Evolutionary conservation across 2,797 vertebrate species (phyloP).

Genomic region (Eulemur coronatus): DNA sequence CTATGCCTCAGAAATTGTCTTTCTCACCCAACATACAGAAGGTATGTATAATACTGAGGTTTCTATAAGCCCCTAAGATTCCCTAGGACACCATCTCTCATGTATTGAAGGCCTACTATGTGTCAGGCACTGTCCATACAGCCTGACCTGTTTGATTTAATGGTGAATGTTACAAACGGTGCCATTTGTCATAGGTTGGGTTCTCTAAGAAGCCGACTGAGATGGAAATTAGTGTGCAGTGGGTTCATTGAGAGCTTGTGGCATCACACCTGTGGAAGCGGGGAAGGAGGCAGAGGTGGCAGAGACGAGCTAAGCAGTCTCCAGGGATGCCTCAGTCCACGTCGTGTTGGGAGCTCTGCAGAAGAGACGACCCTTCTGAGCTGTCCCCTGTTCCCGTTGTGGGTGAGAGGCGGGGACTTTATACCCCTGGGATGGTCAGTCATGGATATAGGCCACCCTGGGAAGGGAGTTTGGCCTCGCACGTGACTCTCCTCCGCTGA

Average conservation of each 20-base stretch:
- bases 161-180: neutral
- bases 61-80: neutral
- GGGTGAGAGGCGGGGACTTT: neutral
- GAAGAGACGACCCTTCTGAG: neutral
- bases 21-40: neutral
- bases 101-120: neutral
- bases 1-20: neutral
- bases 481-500: neutral
- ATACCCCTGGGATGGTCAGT: neutral
- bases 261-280: neutral
- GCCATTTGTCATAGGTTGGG: neutral
- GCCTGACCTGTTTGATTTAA: neutral
- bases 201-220: neutral
- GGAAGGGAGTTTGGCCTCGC: neutral
- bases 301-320: neutral
- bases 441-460: neutral
- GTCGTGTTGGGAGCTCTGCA: neutral
- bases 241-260: neutral
- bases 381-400: neutral
- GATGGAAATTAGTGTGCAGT: neutral
- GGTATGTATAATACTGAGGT: neutral
- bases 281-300: neutral
- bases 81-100: neutral
- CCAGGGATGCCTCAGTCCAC: fast-evolving
- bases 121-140: neutral